phyloP scores from a whole-genome alignment of 2,113 vertebrate species.

The Melanerpes formicivorus region DNA sequence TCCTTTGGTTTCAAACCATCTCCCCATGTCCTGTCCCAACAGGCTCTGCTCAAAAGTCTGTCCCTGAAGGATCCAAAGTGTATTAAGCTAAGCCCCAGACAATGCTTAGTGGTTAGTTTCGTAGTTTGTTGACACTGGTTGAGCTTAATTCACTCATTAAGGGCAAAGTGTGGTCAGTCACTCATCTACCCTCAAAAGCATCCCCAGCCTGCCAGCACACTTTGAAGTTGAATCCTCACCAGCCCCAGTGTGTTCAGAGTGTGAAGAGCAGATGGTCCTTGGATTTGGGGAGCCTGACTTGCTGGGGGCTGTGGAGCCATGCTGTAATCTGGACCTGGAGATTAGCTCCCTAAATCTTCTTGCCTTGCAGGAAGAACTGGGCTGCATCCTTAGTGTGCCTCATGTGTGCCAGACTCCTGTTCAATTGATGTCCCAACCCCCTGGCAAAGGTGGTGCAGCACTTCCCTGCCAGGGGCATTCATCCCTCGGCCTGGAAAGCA shows the following conservation, averaged over 20 bases:
- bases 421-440: fast-evolving
- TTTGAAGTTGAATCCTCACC: neutral
- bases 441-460: neutral
- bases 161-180: neutral
- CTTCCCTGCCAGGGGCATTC: neutral
- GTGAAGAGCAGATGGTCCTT: neutral
- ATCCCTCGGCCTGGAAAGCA: neutral
- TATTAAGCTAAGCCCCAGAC: neutral
- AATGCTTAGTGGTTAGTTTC: neutral
- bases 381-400: neutral
- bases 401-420: neutral
- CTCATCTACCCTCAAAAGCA: neutral
- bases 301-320: neutral
- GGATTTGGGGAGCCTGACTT: neutral
- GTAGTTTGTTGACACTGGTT: neutral
- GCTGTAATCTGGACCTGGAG: neutral
- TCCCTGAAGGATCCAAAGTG: neutral
- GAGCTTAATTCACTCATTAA: neutral
- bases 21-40: too few relatives aligned
- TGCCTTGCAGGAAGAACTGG: neutral
- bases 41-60: too few relatives aligned
- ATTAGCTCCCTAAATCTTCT: neutral
- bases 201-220: neutral
- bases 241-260: neutral
- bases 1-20: too few relatives aligned